Conservation (phyloP, 2,888 invertebrate genomes). For the Urechis unicinctus region DNA sequence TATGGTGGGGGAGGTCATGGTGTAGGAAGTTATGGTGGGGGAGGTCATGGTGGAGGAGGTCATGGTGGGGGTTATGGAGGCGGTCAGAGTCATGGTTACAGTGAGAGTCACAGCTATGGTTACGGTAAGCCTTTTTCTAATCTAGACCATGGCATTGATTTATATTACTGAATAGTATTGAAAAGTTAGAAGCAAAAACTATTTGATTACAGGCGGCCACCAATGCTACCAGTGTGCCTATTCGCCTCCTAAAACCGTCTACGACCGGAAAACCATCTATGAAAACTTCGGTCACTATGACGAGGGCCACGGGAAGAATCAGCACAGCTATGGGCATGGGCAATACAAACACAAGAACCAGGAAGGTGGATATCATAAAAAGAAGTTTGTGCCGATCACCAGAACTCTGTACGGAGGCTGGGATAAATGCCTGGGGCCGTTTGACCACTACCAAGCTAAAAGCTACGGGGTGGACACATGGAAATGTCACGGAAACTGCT, state of each 20-base stretch:
- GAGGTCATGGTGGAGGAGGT: no score
- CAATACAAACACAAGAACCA: constrained; percentile 1
- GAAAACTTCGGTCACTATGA: not conserved
- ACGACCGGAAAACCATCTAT: constrained; percentile 13
- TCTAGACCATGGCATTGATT: no score
- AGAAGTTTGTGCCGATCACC: constrained; percentile 8
- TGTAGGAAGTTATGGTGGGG: no score
- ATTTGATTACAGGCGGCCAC: no score
- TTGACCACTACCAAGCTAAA: constrained; percentile 17
- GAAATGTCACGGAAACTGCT: constrained; percentile 22
- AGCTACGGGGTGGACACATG: constrained; percentile 18
- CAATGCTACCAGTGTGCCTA: constrained; percentile 22
- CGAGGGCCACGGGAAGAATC: not conserved
- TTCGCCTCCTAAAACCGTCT: constrained; percentile 18
- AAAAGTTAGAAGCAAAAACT: no score
- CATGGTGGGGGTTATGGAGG: no score
- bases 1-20: no score
- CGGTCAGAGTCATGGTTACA: no score
- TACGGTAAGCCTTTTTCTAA: no score
- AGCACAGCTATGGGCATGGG: not conserved
- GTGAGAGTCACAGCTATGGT: no score
- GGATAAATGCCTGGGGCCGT: constrained; percentile 22
- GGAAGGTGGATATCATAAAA: constrained; percentile 2
- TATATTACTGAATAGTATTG: no score
- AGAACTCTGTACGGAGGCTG: constrained; percentile 16